These are phyloP conservation scores for Solea senegalensis DNA, from an alignment of 2,113 vertebrate genomes.

Conservation along the genomic window DNA sequence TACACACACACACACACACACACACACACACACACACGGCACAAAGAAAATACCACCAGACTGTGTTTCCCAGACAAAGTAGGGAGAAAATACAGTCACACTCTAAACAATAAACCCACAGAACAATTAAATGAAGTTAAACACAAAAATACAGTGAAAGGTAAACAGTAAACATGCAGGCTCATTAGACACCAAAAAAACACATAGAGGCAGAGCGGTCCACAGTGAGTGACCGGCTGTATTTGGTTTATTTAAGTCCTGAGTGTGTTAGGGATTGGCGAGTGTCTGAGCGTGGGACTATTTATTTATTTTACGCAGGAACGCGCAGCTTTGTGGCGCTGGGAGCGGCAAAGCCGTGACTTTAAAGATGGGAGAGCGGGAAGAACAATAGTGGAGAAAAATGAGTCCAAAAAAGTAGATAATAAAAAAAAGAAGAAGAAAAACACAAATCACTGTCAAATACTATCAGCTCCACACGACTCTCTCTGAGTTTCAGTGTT, in stretches of 20 bases:
- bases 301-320: slow-evolving; percentile 75
- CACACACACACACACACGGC: too few species aligned
- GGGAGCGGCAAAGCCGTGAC: neutral
- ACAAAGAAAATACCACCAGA: slow-evolving; percentile 28
- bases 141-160: slow-evolving; percentile 42
- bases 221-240: slow-evolving; percentile 22
- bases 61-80: slow-evolving; percentile 21
- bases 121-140: slow-evolving; percentile 49
- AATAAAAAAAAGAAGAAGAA: too few species aligned
- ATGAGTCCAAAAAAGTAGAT: too few species aligned
- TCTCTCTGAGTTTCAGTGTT: too few species aligned
- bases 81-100: slow-evolving; percentile 23
- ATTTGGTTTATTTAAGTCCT: slow-evolving; percentile 72
- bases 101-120: slow-evolving; percentile 53
- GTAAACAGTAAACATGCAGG: slow-evolving; percentile 70
- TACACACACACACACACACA: neutral
- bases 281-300: slow-evolving; percentile 72
- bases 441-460: too few species aligned
- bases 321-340: slow-evolving; percentile 47
- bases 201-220: slow-evolving; percentile 35
- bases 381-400: too few species aligned
- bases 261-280: slow-evolving; percentile 61
- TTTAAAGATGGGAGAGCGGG: slow-evolving; percentile 6
- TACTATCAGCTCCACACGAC: too few species aligned
- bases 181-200: slow-evolving; percentile 43